A percentile compares a stretch with the other conserved stretches of the same genome.
These are phyloP conservation scores for Platorchestia sp. DNA, from an alignment of 1,140 invertebrate genomes.

Conservation along the genomic window DNA sequence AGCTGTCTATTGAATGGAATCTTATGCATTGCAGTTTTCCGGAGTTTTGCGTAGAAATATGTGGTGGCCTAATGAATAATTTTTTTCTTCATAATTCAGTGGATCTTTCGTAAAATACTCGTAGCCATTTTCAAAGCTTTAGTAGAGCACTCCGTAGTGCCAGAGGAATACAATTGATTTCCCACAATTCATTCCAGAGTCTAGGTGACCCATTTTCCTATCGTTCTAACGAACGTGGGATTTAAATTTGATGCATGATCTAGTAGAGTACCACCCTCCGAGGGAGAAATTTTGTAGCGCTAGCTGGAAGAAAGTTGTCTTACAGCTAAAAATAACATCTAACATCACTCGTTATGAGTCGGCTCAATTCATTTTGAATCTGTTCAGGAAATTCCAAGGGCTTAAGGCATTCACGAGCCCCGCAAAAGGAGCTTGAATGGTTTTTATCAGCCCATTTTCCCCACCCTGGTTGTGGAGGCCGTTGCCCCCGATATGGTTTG, in stretches of 20 bases:
- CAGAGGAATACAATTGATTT: neutral
- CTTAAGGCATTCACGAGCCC: constrained; percentile 66
- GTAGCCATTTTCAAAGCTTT: neutral
- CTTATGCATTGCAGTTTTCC: neutral
- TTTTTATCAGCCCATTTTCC: constrained; percentile 62
- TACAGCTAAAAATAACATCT: neutral
- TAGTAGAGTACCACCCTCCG: neutral
- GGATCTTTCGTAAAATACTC: neutral
- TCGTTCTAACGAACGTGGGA: neutral
- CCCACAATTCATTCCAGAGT: neutral
- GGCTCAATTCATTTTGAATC: constrained; percentile 54
- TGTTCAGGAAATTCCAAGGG: constrained; percentile 67
- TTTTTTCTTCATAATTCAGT: neutral
- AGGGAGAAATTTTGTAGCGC: neutral
- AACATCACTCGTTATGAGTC: neutral
- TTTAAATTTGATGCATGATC: neutral
- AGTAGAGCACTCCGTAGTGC: neutral
- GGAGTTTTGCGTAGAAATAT: neutral
- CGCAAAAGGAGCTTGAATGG: constrained; percentile 66
- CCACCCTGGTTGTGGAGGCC: constrained; percentile 37
- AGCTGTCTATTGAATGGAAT: neutral
- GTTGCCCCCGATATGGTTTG: constrained; percentile 32
- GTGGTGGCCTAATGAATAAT: neutral
- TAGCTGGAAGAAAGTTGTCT: neutral
- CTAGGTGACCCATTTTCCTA: no score